Percentiles rank a stretch among this genome's conserved stretches.
phyloP scores from a whole-genome alignment of 2,888 invertebrate species.

The Theodoxus fluviatilis region DNA sequence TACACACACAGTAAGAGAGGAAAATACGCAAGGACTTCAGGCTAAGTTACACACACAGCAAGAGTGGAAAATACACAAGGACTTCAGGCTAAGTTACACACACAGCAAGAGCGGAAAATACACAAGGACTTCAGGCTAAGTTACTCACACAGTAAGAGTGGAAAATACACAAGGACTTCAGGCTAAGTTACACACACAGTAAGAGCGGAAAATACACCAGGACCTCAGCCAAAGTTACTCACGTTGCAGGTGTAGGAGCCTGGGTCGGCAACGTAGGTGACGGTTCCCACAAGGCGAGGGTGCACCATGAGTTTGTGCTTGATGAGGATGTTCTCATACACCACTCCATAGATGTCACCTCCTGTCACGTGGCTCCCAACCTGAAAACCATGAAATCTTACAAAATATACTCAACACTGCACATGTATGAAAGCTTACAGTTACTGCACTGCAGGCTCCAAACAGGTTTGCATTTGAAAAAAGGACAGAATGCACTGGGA shows the following conservation, averaged over 20 bases:
- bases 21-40: too few species aligned
- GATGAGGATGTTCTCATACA: conserved; percentile 96
- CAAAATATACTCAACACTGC: background rate
- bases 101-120: too few species aligned
- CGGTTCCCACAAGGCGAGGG: conserved; percentile 93
- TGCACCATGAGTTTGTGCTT: conserved; percentile 96
- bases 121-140: too few species aligned
- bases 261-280: conserved; percentile 90
- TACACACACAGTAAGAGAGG: too few species aligned
- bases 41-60: too few species aligned
- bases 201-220: too few species aligned
- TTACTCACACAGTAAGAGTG: too few species aligned
- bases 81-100: too few species aligned
- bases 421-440: background rate
- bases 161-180: too few species aligned
- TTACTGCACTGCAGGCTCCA: too few species aligned
- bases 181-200: too few species aligned
- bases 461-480: background rate
- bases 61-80: too few species aligned
- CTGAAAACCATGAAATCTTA: conserved; percentile 65
- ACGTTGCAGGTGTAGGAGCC: conserved; percentile 91
- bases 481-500: background rate
- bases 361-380: conserved; percentile 98
- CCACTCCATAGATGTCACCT: conserved; percentile 94
- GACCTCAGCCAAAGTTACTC: conserved; percentile 67